A percentile compares a stretch with the other conserved stretches of the same genome.
Evolutionary conservation across 2,113 vertebrate genomes (phyloP).

Genomic region (Oryzias woworae): DNA sequence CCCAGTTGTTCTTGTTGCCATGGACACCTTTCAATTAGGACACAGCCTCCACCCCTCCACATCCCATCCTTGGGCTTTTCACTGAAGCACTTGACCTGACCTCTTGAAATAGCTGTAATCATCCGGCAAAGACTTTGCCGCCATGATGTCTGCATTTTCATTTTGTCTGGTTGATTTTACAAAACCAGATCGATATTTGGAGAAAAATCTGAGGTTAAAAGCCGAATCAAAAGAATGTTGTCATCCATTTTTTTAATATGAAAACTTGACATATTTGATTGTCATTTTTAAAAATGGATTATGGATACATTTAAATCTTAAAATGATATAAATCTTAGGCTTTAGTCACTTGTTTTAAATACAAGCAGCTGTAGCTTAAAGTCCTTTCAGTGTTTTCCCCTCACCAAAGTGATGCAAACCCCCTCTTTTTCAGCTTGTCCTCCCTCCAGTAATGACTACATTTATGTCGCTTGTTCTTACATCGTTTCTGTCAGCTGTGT

Average conservation of each 20-base stretch:
- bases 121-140: constrained; percentile 10
- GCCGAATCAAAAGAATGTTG: background rate
- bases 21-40: constrained; percentile 63
- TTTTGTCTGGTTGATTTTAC: constrained; percentile 3
- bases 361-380: no score
- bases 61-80: constrained; percentile 42
- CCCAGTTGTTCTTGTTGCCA: constrained; percentile 67
- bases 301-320: no score
- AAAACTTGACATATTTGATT: no score
- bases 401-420: background rate
- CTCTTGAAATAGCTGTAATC: constrained; percentile 50
- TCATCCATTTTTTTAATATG: background rate
- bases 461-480: constrained; percentile 1
- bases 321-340: no score
- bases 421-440: background rate
- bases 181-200: no score
- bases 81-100: constrained; percentile 57
- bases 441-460: background rate
- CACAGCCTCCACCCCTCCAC: constrained; percentile 21
- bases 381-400: no score
- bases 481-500: constrained; percentile 1
- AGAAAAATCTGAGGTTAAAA: background rate
- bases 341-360: no score
- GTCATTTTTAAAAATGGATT: no score
- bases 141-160: constrained; percentile 31